These are phyloP conservation scores for Rhopalosiphum nymphaeae DNA, from an alignment of 2,888 invertebrate genomes.

Conservation along the genomic window DNA sequence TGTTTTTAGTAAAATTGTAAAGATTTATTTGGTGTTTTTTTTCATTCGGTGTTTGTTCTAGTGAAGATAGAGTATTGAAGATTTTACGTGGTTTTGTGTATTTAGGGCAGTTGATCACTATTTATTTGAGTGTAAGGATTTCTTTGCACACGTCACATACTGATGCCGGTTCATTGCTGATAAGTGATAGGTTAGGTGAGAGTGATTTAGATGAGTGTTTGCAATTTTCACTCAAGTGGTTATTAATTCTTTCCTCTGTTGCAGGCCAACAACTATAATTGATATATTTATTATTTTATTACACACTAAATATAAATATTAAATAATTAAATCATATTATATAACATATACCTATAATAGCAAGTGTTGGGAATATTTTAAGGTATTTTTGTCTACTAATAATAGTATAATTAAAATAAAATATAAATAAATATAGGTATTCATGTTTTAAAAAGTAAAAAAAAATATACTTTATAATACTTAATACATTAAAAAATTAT, in stretches of 20 bases:
- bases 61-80: background rate
- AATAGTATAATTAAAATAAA: background rate
- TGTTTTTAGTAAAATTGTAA: background rate
- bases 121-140: background rate
- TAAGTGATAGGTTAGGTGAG: background rate
- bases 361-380: background rate
- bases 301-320: background rate
- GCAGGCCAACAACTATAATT: background rate
- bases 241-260: background rate
- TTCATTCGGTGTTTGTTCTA: background rate
- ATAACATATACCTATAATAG: background rate
- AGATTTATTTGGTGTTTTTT: background rate
- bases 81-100: background rate
- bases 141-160: background rate
- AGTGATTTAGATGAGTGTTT: background rate
- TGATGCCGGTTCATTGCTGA: background rate
- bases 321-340: background rate
- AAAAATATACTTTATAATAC: background rate
- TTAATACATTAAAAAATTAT: background rate
- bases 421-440: background rate
- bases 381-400: background rate
- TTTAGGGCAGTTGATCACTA: background rate
- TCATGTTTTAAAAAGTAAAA: background rate
- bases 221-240: background rate
- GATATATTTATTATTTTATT: background rate